Base-by-base conservation (phyloP, 2,797 vertebrate species). In the Lithobates pipiens region DNA sequence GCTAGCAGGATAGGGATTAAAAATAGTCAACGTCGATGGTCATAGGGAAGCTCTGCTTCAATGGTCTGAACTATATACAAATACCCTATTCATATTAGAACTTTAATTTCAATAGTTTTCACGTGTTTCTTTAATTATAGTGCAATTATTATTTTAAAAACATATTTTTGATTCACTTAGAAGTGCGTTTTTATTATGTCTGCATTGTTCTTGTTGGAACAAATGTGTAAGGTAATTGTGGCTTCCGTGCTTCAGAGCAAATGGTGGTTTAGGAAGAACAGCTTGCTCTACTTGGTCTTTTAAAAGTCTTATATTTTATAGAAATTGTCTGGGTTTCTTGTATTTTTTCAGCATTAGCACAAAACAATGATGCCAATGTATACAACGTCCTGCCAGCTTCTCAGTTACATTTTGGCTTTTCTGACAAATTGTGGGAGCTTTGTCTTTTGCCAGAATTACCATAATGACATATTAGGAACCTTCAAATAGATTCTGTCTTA, bases 401-500 rank as follows among this genome's bases (percentile, higher is more conserved):
- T 87, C 80, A 80, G 76, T 74, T 86, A 69, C 79, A 73, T 83
- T 34, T 76, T 87, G 81, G 81, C 70, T 75, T 77, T 83, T 67
- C 34, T 27, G 46, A 80, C 76, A 87, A 69, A 80, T 83, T 76
- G 76, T 76, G 71, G 76, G 71, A 80, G 61, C 71, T 50, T 79
- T 70, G 71, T 83, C 76, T 76, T 80, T 63, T 87, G 81, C 85
- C 85, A 87, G 39, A 83, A 79, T 83, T 61, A 87, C 76, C 81
- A 44, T 83, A 87, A 79, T 87, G 76, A 83, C 71, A 83, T 78
- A 83, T 68, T 69, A 77, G 71, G 65, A 86, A 63, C 68, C 67
- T 86, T 82, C 80, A 86, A 73, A 80, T 80, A 70, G 27, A 32
- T 32, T 73, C 42, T 65, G 54, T 23, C 65, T 71, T 77, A 81